Conservation (phyloP, 37 sponge, comb jelly and placozoan genomes). For the Mnemiopsis leidyi region DNA sequence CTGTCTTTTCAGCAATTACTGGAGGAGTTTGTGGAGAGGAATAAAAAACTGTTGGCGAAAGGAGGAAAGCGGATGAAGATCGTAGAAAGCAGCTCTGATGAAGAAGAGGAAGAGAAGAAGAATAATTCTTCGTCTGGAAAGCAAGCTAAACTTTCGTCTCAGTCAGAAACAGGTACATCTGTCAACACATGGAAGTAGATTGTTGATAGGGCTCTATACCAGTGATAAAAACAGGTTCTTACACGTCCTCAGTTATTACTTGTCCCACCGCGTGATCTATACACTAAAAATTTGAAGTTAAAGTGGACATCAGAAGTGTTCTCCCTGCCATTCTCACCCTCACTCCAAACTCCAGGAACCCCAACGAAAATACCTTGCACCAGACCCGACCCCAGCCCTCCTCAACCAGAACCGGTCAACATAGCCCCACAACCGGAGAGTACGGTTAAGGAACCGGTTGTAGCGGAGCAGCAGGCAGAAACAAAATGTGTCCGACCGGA, state of each 20-base stretch:
- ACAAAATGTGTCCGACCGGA: not conserved
- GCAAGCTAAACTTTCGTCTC: not conserved
- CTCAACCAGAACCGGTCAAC: not conserved
- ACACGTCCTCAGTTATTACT: too few relatives aligned
- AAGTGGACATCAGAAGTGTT: too few relatives aligned
- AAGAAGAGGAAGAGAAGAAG: slow-evolving; percentile 27
- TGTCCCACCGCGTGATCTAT: too few relatives aligned
- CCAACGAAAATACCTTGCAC: not conserved
- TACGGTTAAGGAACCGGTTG: not conserved
- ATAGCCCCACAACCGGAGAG: not conserved
- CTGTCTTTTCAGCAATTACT: slow-evolving; percentile 45
- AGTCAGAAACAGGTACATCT: not conserved
- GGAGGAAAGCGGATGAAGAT: slow-evolving; percentile 66
- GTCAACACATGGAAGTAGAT: too few relatives aligned
- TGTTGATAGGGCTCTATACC: too few relatives aligned
- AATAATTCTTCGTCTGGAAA: not conserved
- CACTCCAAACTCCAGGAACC: not conserved
- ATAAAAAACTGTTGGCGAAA: slow-evolving; percentile 32
- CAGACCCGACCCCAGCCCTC: not conserved
- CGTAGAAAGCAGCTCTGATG: slow-evolving; percentile 32
- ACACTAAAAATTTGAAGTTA: too few relatives aligned
- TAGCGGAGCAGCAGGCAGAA: not conserved
- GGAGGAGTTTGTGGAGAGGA: slow-evolving; percentile 29
- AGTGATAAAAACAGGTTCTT: too few relatives aligned
- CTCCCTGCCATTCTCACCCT: too few relatives aligned